Evolutionary conservation across 2,888 invertebrate genomes (phyloP), one percentile per base, ranked within the genome.

Genomic region (Eupeodes latifasciatus): DNA sequence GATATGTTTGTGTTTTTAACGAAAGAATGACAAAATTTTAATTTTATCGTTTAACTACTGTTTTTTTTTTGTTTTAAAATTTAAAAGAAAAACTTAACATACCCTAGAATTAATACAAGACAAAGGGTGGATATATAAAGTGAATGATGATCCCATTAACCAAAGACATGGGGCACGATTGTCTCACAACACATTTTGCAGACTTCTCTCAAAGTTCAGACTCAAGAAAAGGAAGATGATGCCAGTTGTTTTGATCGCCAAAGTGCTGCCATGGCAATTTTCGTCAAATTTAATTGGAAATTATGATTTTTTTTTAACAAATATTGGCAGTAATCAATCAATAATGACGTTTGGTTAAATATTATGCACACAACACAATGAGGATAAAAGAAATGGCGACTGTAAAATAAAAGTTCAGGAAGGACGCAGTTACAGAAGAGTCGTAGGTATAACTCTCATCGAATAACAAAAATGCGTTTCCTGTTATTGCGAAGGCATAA

Each of bases 321-420:
- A 81, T 75, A 69, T 74, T 62, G 66, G 19, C 59, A 71, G 49
- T 40, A 74, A 81, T 82, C 85, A 78, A 86, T 86, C 85, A 86
- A 69, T 76, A 27, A 53, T n/a, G 34, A 59, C 14, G 14, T 75
- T 75, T 74, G n/a, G 16, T 7, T 34, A 16, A 19, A 36, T 34
- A 36, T 14, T 16, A 40, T 40, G 40, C 6, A 40, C 40, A 40
- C 40, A 40, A 40, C 40, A 40, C 40, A 40, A 40, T 40, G 9
- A 5, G 9, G 7, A 36, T 6, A 62, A 40, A 16, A 61, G 4
- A 75, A 61, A 49, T n/a, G 19, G 69, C 53, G 40, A 44, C 40
- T 12, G 19, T 55, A 27, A 36, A 51, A 3, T 36, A 51, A 3
- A 27, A 7, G 6, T 53, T 16, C 2, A 69, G n/a, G 27, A 66